phyloP scores from a whole-genome alignment of 2,888 invertebrate species.

The Minunthozetes semirufus region DNA sequence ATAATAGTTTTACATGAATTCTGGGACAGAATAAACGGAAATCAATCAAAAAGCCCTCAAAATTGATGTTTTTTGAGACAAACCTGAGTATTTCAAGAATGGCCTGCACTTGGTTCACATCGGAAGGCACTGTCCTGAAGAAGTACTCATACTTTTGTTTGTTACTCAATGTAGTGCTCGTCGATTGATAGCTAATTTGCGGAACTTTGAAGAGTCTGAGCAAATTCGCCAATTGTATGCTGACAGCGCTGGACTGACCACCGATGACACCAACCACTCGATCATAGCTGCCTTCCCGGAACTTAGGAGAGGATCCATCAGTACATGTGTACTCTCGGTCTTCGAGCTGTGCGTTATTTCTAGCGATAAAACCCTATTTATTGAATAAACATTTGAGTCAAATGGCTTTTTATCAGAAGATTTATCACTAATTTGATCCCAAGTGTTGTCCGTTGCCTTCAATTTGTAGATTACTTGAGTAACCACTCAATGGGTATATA shows the following conservation, averaged over 20 bases:
- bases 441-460: not conserved
- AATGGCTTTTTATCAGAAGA: not conserved
- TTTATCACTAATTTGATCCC: not conserved
- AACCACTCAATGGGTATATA: too few relatives aligned
- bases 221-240: constrained; percentile 54
- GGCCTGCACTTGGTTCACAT: constrained; percentile 55
- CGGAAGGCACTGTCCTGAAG: constrained; percentile 56
- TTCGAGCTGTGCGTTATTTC: constrained; percentile 49
- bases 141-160: constrained; percentile 54
- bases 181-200: constrained; percentile 56
- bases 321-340: constrained; percentile 50
- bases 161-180: constrained; percentile 54
- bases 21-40: too few relatives aligned
- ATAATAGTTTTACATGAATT: too few relatives aligned
- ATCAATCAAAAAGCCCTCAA: too few relatives aligned
- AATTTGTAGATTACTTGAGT: too few relatives aligned
- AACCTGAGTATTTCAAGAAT: constrained; percentile 56
- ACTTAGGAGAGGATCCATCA: constrained; percentile 51
- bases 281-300: constrained; percentile 50
- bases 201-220: constrained; percentile 54
- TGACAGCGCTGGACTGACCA: constrained; percentile 54
- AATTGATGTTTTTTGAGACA: too few relatives aligned
- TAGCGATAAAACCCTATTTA: constrained; percentile 51
- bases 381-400: not conserved
- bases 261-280: constrained; percentile 55